phyloP scores from a whole-genome alignment of 2,113 vertebrate genomes.

The Aspidoscelis tigris region DNA sequence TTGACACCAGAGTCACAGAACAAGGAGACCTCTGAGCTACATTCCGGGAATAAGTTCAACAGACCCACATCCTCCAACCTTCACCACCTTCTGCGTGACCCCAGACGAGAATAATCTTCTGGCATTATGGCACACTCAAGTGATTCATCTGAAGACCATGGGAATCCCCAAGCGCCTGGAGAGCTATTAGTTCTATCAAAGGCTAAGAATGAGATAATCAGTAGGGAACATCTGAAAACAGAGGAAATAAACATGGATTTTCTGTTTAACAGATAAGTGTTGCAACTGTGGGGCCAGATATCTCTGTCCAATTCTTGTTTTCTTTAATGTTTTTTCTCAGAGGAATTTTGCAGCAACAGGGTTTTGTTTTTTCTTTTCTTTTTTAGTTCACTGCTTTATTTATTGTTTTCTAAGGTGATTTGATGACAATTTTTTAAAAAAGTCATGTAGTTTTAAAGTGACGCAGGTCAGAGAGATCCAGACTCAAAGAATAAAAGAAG shows the following conservation, averaged over 20 bases:
- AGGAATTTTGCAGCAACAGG: no score
- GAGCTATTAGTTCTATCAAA: conserved; percentile 72
- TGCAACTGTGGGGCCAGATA: conserved; percentile 72
- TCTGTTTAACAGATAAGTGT: conserved; percentile 71
- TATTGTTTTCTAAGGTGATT: no score
- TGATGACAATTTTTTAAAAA: no score
- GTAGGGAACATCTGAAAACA: conserved; percentile 41
- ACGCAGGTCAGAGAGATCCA: no score
- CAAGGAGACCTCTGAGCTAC: conserved; percentile 56
- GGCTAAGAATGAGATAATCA: conserved; percentile 42
- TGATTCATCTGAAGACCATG: conserved; percentile 54
- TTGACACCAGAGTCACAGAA: conserved; percentile 67
- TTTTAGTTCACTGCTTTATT: no score
- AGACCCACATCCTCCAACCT: conserved; percentile 35
- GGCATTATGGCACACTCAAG: conserved; percentile 65
- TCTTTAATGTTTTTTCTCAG: no score
- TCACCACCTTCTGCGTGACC: conserved; percentile 66
- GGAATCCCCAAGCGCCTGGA: conserved; percentile 63
- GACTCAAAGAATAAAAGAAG: no score
- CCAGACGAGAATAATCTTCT: conserved; percentile 57
- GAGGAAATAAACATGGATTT: conserved; percentile 67
- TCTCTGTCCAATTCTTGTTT: no score
- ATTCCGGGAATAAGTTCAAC: conserved; percentile 68
- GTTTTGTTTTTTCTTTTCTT: no score
- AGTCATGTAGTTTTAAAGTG: no score